A percentile compares a stretch with the other conserved stretches of the same genome.
These are phyloP conservation scores for Dufourea novaeangliae DNA, from an alignment of 1,140 invertebrate species.

Conservation along the genomic window DNA sequence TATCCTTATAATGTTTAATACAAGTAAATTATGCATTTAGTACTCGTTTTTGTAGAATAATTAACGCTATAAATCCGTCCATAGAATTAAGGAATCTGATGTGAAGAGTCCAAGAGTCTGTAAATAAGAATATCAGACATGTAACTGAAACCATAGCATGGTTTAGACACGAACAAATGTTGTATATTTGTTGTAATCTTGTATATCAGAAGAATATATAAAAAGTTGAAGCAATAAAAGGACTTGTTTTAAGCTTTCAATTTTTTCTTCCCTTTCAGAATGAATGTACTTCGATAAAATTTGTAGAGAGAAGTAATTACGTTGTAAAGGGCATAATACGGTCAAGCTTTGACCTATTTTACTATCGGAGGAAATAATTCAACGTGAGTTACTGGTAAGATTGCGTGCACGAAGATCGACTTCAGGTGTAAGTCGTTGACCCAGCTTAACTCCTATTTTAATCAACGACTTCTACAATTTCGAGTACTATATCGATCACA, in stretches of 20 bases:
- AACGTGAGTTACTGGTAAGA: conserved; percentile 41
- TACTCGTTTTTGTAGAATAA: conserved; percentile 60
- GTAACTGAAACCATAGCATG: conserved; percentile 25
- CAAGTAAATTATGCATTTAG: conserved; percentile 54
- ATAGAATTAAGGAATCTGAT: conserved; percentile 33
- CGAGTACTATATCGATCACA: conserved; percentile 20
- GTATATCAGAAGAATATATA: conserved; percentile 26
- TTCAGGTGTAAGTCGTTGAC: conserved; percentile 50
- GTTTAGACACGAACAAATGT: conserved; percentile 26
- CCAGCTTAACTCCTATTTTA: conserved; percentile 59
- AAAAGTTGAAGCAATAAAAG: conserved; percentile 42
- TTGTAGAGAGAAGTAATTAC: conserved; percentile 13
- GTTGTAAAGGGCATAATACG: neutral
- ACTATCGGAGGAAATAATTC: conserved; percentile 33
- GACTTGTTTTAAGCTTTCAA: conserved; percentile 18
- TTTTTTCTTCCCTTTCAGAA: neutral
- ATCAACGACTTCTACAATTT: conserved; percentile 40
- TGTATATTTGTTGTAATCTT: conserved; percentile 39
- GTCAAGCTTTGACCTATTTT: conserved; percentile 47
- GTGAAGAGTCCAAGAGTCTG: conserved; percentile 2
- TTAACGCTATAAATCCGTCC: conserved; percentile 53
- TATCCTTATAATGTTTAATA: neutral
- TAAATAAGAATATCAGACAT: conserved; percentile 37
- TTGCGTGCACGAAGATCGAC: conserved; percentile 43
- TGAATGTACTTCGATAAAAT: neutral